Evolutionary conservation across 1,140 invertebrate species (phyloP).

Genomic region (Popillia japonica): DNA sequence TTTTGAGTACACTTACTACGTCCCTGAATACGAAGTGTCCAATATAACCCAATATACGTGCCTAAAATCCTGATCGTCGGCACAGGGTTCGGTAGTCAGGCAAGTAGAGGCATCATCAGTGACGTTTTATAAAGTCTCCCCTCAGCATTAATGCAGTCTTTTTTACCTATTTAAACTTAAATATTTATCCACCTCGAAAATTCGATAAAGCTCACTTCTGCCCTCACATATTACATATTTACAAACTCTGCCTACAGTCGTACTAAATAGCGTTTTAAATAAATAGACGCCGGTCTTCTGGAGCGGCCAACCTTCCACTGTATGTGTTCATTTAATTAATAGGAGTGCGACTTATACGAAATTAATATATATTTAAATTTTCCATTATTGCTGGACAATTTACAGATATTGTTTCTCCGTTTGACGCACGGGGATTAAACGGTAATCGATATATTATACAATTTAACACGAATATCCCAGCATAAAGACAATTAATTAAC

Average conservation of each 20-base stretch:
- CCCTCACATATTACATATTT: not conserved
- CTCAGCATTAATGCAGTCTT: conserved; percentile 2
- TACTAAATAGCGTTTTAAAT: not conserved
- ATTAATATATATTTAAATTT: too few species aligned
- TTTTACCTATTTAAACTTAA: conserved; percentile 30
- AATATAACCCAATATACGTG: conserved; percentile 38
- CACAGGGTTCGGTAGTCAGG: not conserved
- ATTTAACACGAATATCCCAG: not conserved
- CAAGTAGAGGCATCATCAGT: not conserved
- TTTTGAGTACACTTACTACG: conserved; percentile 35
- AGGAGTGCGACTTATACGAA: too few species aligned
- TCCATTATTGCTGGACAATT: too few species aligned
- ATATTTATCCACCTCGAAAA: conserved; percentile 15
- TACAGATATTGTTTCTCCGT: too few species aligned
- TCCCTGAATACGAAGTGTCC: conserved; percentile 40
- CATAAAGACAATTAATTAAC: not conserved
- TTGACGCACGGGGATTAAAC: too few species aligned
- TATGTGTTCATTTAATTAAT: too few species aligned
- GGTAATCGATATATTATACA: too few species aligned
- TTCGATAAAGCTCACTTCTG: not conserved
- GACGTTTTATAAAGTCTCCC: not conserved
- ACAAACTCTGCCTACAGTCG: not conserved
- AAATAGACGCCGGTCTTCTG: not conserved
- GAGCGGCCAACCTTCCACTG: too few species aligned
- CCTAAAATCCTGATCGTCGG: conserved; percentile 16